Conservation (phyloP, 2,113 vertebrate species). For the Zosterops borbonicus region DNA sequence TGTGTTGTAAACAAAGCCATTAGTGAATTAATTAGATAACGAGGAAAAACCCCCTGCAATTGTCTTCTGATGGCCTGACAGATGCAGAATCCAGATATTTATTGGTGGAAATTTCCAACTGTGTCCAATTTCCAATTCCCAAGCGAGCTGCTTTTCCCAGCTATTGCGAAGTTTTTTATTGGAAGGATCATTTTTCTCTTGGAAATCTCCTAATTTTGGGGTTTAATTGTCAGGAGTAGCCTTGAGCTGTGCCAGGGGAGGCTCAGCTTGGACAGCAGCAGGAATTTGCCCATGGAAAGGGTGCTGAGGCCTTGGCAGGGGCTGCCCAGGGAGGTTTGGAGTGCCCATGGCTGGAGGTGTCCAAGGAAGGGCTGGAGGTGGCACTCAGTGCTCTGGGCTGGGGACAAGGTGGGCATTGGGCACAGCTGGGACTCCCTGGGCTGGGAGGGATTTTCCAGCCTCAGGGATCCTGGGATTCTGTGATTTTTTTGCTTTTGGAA, state of each 20-base stretch:
- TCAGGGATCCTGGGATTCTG: background rate
- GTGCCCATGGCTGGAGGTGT: background rate
- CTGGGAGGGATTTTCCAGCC: background rate
- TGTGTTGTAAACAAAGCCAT: constrained; percentile 21
- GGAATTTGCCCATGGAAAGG: background rate
- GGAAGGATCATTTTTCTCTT: background rate
- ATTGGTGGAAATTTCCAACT: background rate
- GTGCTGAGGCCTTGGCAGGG: background rate
- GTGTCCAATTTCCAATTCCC: background rate
- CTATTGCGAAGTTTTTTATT: background rate
- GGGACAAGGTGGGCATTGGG: background rate
- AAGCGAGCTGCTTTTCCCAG: background rate
- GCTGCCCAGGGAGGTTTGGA: background rate
- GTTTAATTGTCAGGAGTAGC: background rate
- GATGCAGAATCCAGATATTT: background rate
- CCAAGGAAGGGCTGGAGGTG: background rate
- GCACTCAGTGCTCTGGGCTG: background rate
- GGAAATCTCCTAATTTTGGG: background rate
- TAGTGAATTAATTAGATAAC: background rate
- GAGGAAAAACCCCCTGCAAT: rapidly evolving
- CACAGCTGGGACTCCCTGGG: background rate
- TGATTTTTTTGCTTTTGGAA: background rate
- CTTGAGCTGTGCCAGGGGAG: rapidly evolving
- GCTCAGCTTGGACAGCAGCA: background rate
- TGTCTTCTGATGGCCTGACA: background rate